Conservation (phyloP, 2,113 vertebrate genomes). For the Hucho hucho region DNA sequence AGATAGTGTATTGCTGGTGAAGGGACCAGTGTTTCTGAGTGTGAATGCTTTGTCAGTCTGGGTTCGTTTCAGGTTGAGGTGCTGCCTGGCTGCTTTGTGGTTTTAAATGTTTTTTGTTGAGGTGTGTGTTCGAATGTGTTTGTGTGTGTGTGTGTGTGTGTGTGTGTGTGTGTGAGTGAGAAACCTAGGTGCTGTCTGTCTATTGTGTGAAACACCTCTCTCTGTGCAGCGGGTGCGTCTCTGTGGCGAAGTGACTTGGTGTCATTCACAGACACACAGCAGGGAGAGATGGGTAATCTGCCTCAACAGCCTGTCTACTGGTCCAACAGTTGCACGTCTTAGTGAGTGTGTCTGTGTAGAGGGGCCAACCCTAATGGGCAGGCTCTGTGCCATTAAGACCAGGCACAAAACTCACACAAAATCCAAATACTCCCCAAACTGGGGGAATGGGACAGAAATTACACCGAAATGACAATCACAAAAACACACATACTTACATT, state of each 20-base stretch:
- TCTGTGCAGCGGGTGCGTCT: conserved; percentile 27
- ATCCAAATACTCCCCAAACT: not conserved
- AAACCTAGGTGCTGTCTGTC: conserved; percentile 59
- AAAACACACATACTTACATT: too few species aligned
- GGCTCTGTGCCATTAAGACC: too few species aligned
- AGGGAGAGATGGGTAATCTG: conserved; percentile 49
- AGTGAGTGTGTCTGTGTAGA: conserved; percentile 15
- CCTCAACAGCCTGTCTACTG: conserved; percentile 49
- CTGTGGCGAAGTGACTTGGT: conserved; percentile 48
- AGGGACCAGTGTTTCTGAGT: not conserved
- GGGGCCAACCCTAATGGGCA: not conserved
- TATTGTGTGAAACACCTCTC: conserved; percentile 9
- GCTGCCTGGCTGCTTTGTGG: not conserved
- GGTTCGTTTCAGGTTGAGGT: not conserved
- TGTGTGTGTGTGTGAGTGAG: conserved; percentile 11
- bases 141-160: not conserved
- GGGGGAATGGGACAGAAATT: too few species aligned
- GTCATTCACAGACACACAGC: conserved; percentile 49
- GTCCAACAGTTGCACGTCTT: conserved; percentile 24
- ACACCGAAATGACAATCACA: too few species aligned
- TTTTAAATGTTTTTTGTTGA: conserved; percentile 12
- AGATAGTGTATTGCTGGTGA: not conserved
- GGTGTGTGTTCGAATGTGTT: not conserved
- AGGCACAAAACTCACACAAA: not conserved
- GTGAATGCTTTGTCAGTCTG: not conserved